Evolutionary conservation across 1,140 invertebrate species (phyloP), one percentile per base, ranked within the genome.

Genomic region (Wasmannia auropunctata): DNA sequence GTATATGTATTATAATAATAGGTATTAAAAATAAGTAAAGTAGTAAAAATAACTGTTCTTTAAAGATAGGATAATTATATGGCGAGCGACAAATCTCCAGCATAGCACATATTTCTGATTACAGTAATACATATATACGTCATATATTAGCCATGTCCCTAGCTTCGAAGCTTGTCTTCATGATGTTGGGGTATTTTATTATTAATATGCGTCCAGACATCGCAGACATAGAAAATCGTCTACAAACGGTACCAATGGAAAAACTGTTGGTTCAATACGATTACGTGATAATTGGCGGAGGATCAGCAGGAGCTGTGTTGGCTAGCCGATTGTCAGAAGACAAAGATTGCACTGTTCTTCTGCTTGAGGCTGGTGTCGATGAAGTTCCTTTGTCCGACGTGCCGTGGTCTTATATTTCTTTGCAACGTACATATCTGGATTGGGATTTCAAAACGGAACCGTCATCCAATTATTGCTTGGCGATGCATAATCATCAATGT

Each of bases 351-450:
- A 96, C 94, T 70, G 96, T 98, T 25, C 93, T 98, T 1, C 94
- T 99, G 10, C 74, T 98, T n/a, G 98, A 99, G 95, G 98, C 98
- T 0, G 97, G 97, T 0, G 96, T 94, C n/a, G 97, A 98, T 87
- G 98, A 99, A 91, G 96, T 97, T 19, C 93, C 97, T 0, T 93
- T 97, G 37, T 96, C 97, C 0, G 97, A 98, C 85, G 92, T 98
- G 7, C 98, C 98, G 0, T 93, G 97, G 0, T 77, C 98, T 72
- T 98, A 97, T 91, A 97, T 97, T 0, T 0, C 95, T 5, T 94
- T 98, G 2, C 97, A 98, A 92, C 95, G 96, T 25, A 96, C 96
- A 1, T 95, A 96, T 0, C 95, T 97, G 69, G 98, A 98, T 92
- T 98, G 98, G 98, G 96, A 97, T 86, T 98, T 98, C 89, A 95